A percentile compares a stretch with the other conserved stretches of the same genome.
Conservation (phyloP, 2,888 invertebrate genomes). For the Drosophila barbarae region DNA sequence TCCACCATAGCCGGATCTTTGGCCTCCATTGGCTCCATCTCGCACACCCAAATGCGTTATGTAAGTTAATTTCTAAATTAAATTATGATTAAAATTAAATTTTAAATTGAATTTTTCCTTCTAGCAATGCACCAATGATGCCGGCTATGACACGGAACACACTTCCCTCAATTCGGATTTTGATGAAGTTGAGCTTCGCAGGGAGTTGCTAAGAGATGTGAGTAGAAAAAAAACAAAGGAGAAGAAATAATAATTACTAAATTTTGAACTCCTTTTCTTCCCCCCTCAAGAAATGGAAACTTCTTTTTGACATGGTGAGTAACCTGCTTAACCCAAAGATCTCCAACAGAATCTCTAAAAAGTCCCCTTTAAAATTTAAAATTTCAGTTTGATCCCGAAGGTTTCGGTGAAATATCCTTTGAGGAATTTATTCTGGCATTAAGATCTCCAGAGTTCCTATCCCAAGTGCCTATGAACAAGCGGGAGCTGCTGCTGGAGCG, state of each 20-base stretch:
- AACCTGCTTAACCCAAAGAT: not conserved
- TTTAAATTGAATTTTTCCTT: not conserved
- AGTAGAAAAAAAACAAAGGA: slow-evolving; percentile 77
- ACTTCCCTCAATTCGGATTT: slow-evolving; percentile 89
- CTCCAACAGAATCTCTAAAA: not conserved
- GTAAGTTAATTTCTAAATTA: slow-evolving; percentile 50
- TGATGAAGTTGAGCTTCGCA: slow-evolving; percentile 88
- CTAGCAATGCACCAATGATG: slow-evolving; percentile 80
- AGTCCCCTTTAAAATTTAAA: not conserved
- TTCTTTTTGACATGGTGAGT: slow-evolving; percentile 90
- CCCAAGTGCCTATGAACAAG: slow-evolving; percentile 88
- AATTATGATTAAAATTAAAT: not conserved
- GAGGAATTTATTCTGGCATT: slow-evolving; percentile 89
- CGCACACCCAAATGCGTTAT: slow-evolving; percentile 80
- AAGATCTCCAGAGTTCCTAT: slow-evolving; percentile 87
- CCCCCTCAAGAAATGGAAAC: slow-evolving; percentile 90
- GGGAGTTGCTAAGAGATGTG: slow-evolving; percentile 90
- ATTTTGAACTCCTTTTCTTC: not conserved
- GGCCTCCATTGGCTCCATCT: slow-evolving; percentile 82
- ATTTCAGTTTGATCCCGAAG: slow-evolving; percentile 91
- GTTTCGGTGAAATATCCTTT: slow-evolving; percentile 95
- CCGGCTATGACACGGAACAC: slow-evolving; percentile 88
- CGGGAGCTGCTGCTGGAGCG: slow-evolving; percentile 87
- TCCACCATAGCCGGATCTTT: slow-evolving; percentile 88
- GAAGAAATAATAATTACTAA: not conserved